A percentile compares a stretch with the other conserved stretches of the same genome.
Conservation (phyloP, 2,113 vertebrate genomes). For the Cynopterus brachyotis region DNA sequence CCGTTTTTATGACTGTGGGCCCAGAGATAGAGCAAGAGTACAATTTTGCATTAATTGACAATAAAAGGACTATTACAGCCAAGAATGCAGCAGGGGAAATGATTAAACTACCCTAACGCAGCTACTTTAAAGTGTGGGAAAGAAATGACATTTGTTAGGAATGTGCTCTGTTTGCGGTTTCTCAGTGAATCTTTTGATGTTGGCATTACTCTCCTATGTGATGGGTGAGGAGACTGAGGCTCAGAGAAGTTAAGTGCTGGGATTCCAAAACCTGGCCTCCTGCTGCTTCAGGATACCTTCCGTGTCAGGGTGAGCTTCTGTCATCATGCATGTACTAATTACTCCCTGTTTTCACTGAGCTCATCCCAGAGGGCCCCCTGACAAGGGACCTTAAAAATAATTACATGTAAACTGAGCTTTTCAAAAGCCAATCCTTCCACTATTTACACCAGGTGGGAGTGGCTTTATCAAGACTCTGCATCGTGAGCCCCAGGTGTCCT, state of each 20-base stretch:
- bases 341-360: neutral
- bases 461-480: neutral
- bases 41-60: neutral
- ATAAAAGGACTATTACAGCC: neutral
- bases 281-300: neutral
- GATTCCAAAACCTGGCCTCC: neutral
- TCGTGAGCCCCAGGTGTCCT: neutral
- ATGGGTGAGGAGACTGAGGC: neutral
- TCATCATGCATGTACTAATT: neutral
- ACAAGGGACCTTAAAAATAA: neutral
- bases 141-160: neutral
- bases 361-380: neutral
- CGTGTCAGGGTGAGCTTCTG: neutral
- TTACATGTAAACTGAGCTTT: neutral
- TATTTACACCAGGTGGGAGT: neutral
- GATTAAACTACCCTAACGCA: neutral
- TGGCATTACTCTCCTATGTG: neutral
- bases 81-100: neutral
- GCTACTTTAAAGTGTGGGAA: neutral
- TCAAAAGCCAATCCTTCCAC: neutral
- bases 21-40: neutral
- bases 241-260: neutral
- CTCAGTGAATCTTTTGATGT: neutral
- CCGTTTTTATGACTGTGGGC: neutral
- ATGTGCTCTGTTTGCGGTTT: neutral